phyloP scores from a whole-genome alignment of 1,140 invertebrate genomes.

The Leucophenga varia region DNA sequence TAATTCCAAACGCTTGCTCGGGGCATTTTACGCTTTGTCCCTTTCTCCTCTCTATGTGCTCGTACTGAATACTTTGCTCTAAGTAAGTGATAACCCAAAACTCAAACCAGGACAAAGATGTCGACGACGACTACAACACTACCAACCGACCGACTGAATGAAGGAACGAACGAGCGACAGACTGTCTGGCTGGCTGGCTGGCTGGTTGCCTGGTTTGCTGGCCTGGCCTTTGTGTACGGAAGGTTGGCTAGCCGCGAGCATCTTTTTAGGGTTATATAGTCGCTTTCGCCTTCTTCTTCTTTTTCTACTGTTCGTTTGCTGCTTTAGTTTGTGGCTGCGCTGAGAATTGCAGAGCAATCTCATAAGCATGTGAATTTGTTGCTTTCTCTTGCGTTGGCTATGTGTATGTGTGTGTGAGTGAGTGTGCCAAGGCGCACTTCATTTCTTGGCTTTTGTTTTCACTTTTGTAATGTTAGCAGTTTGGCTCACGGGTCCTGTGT shows the following conservation, averaged over 20 bases:
- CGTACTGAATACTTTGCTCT: no score
- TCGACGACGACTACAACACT: no score
- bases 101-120: no score
- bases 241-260: constrained; percentile 47
- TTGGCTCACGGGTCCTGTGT: no score
- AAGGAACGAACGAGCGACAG: no score
- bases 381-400: constrained; percentile 18
- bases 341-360: constrained; percentile 8
- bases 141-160: no score
- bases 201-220: background rate
- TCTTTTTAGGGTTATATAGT: constrained; percentile 53
- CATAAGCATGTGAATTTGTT: no score
- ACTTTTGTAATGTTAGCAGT: constrained; percentile 36
- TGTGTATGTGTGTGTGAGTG: constrained; percentile 6
- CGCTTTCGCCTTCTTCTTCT: constrained; percentile 45
- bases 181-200: constrained; percentile 29
- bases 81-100: no score
- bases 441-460: constrained; percentile 54
- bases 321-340: no score
- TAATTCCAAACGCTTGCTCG: constrained; percentile 52
- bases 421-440: constrained; percentile 35
- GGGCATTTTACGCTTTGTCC: constrained; percentile 47
- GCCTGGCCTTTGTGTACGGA: constrained; percentile 51
- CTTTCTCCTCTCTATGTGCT: constrained; percentile 27
- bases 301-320: no score